Percentiles rank a stretch among this genome's conserved stretches.
These are phyloP conservation scores for Chelonus formosanus DNA, from an alignment of 2,888 invertebrate genomes.

Conservation along the genomic window DNA sequence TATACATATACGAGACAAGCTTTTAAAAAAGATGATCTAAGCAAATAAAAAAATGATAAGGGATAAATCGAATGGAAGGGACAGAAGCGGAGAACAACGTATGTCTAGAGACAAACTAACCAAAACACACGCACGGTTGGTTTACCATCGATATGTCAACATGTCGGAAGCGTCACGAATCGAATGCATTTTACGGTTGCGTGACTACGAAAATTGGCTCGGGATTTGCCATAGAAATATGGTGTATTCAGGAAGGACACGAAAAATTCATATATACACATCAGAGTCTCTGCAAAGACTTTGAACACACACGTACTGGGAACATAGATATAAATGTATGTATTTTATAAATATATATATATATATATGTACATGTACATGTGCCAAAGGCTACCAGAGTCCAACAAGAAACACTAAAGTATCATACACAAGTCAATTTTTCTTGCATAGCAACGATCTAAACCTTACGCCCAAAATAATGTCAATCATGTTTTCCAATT, in stretches of 20 bases:
- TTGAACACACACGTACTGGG: too few species aligned
- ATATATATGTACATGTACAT: too few species aligned
- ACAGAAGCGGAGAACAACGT: conserved; percentile 3
- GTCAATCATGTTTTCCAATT: too few species aligned
- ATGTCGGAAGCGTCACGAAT: conserved; percentile 39
- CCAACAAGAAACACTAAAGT: too few species aligned
- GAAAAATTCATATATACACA: conserved; percentile 11
- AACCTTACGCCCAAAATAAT: too few species aligned
- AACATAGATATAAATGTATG: too few species aligned
- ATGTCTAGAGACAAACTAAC: conserved; percentile 28
- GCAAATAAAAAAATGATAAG: conserved; percentile 3
- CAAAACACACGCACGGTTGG: conserved; percentile 35
- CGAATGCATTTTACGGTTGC: conserved; percentile 47
- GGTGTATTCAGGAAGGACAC: conserved; percentile 26
- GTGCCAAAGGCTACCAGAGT: too few species aligned
- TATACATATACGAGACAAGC: too few species aligned
- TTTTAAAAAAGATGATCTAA: neutral
- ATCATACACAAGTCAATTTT: too few species aligned
- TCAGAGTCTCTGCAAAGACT: too few species aligned
- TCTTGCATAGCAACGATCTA: too few species aligned
- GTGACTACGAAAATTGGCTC: conserved; percentile 43
- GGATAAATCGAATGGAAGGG: conserved; percentile 18
- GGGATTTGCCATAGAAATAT: conserved; percentile 36
- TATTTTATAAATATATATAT: too few species aligned
- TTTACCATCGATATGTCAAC: conserved; percentile 38